Evolutionary conservation across 1,140 invertebrate genomes (phyloP), one percentile per base, ranked within the genome.

Genomic region (Aleiodes sp.): DNA sequence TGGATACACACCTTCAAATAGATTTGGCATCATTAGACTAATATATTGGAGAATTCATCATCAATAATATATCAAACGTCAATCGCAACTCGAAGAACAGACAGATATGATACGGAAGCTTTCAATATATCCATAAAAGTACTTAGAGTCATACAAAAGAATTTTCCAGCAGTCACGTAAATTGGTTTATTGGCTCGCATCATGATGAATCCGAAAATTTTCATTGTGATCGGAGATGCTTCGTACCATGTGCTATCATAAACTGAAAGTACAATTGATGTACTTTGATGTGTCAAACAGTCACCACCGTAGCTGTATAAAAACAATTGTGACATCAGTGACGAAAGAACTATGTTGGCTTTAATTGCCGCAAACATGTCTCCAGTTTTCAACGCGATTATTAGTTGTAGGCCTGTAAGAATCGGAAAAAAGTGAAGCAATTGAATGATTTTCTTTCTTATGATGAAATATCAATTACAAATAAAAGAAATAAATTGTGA

Each of bases 51-150:
- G 6, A 16, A 14, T 41, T 3, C n/a, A 61, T n/a, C 14, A 12
- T 59, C 16, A 0, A 10, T 12, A 6, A 39, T 0, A 21, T 3
- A 37, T 67, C 41, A 73, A 28, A 73, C 68, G 57, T 73, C 63
- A 21, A 73, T 63, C 8, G 69, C 69, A 2, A 73, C 62, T 56
- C 72, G 63, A 16, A 73, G 59, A 33, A 73, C 61, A 1, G 72
- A 73, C 69, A 71, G 66, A 37, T 73, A 73, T 26, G 72, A 73
- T 2, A 66, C 66, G 9, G 72, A 65, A 16, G 68, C 33, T 69
- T 73, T 73, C 4, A 73, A 35, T 57, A 73, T 73, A 35, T 71
- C 72, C 72, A 71, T 71, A 26, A 73, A 73, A 31, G 69, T 71
- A 16, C 56, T 65, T 10, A 73, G 43, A 6, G 72, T 73, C 72